A percentile compares a stretch with the other conserved stretches of the same genome.
phyloP scores from a whole-genome alignment of 2,113 vertebrate genomes.

The Pelecanoides urinatrix region DNA sequence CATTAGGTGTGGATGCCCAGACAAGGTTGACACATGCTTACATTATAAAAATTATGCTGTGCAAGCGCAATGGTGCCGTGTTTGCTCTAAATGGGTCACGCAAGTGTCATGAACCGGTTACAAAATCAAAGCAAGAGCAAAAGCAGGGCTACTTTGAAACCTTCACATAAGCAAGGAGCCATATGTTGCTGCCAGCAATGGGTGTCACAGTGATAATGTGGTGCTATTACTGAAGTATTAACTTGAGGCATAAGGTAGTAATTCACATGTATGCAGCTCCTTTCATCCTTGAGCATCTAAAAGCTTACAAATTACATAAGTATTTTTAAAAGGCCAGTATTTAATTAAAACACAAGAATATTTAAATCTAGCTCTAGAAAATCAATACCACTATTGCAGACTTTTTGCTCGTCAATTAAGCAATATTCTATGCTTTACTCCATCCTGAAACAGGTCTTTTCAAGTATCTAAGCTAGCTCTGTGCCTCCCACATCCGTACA shows the following conservation, averaged over 20 bases:
- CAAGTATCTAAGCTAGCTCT: background rate
- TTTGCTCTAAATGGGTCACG: background rate
- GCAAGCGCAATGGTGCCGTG: background rate
- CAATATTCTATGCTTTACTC: background rate
- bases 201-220: background rate
- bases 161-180: background rate
- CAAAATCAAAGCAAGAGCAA: conserved; percentile 11
- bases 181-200: background rate
- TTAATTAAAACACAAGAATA: background rate
- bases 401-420: background rate
- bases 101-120: background rate
- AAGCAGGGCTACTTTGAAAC: background rate
- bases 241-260: background rate
- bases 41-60: background rate
- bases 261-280: background rate
- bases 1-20: background rate
- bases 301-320: background rate
- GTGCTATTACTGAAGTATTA: background rate
- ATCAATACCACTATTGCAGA: background rate
- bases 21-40: background rate
- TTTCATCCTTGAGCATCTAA: background rate
- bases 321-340: background rate
- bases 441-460: background rate
- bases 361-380: background rate
- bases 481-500: background rate